Conservation (phyloP, 2,888 invertebrate genomes). For the Andrena trimmerana region DNA sequence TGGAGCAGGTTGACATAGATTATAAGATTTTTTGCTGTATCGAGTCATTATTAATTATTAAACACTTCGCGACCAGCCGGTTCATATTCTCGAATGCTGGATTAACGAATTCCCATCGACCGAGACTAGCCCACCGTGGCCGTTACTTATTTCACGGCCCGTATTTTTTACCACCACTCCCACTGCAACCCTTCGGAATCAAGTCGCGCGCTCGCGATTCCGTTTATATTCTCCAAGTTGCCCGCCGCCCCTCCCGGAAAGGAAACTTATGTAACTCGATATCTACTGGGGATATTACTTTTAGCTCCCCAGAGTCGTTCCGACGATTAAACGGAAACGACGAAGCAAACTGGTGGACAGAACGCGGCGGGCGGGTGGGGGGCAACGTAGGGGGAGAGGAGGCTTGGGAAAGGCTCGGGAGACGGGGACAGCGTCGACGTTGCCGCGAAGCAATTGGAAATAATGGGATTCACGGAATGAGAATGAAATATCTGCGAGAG, state of each 20-base stretch:
- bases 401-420: slow-evolving; percentile 11
- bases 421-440: slow-evolving; percentile 24
- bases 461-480: slow-evolving; percentile 66
- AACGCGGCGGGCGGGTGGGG: background rate
- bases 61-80: too few species aligned
- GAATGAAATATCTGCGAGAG: slow-evolving; percentile 62
- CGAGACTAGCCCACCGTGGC: too few species aligned
- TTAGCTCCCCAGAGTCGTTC: slow-evolving; percentile 17
- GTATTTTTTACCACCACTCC: background rate
- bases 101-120: too few species aligned
- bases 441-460: slow-evolving; percentile 60
- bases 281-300: slow-evolving; percentile 50
- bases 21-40: too few species aligned
- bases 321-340: slow-evolving; percentile 58
- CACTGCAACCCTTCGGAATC: background rate
- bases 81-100: too few species aligned
- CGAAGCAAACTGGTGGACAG: slow-evolving; percentile 10
- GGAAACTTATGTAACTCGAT: slow-evolving; percentile 65
- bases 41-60: too few species aligned
- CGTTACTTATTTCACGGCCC: background rate
- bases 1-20: too few species aligned
- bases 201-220: slow-evolving; percentile 32
- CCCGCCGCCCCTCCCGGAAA: background rate
- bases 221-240: slow-evolving; percentile 45
- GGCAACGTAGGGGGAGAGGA: slow-evolving; percentile 5